Evolutionary conservation across 2,113 vertebrate species (phyloP).

Genomic region (Chamaetylas fuelleborni): DNA sequence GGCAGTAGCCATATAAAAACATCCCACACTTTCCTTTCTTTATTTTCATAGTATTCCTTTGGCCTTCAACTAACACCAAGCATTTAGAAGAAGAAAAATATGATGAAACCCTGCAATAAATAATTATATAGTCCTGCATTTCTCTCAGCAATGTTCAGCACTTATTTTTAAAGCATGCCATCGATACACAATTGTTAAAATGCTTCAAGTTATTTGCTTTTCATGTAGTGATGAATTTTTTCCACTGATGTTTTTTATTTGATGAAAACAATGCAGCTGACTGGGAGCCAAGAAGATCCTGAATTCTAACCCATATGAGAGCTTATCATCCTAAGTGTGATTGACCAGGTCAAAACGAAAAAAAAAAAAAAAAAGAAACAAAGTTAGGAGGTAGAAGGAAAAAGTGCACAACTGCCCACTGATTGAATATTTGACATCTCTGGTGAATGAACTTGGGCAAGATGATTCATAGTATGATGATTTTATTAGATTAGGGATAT

Average conservation of each 20-base stretch:
- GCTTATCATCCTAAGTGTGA: neutral
- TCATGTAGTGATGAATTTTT: slow-evolving; percentile 32
- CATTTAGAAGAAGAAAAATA: slow-evolving; percentile 37
- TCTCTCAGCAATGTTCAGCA: slow-evolving; percentile 26
- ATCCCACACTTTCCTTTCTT: neutral
- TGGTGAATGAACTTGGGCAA: neutral
- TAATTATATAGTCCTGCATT: slow-evolving; percentile 47
- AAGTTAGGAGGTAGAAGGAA: neutral
- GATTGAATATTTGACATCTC: neutral
- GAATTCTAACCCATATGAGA: neutral
- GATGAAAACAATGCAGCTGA: slow-evolving; percentile 39
- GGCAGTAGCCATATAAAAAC: neutral
- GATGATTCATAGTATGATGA: neutral
- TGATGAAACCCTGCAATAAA: slow-evolving; percentile 42
- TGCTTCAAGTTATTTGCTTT: slow-evolving; percentile 62
- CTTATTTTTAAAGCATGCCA: slow-evolving; percentile 59
- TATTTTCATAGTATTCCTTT: slow-evolving; percentile 46
- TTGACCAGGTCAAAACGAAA: neutral
- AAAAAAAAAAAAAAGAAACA: neutral
- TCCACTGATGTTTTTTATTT: slow-evolving; percentile 54
- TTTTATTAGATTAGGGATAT: neutral
- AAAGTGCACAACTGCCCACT: neutral
- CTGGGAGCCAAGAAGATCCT: slow-evolving; percentile 8
- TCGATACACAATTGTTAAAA: slow-evolving; percentile 5
- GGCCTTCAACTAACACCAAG: slow-evolving; percentile 34